phyloP scores from a whole-genome alignment of 2,797 vertebrate genomes.

The Enteromius argenteus region DNA sequence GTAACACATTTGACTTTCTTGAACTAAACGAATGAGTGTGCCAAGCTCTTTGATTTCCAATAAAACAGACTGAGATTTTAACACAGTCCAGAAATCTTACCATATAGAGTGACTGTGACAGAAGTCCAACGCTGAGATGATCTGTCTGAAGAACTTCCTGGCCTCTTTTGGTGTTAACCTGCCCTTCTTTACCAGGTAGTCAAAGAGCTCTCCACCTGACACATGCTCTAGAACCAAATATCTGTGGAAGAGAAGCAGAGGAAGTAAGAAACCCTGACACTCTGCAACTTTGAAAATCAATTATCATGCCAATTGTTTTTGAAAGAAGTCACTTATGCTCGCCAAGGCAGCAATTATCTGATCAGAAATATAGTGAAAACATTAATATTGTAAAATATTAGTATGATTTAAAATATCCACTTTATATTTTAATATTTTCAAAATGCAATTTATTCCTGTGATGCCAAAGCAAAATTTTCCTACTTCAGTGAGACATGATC shows the following conservation, averaged over 20 bases:
- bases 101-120: slow-evolving; percentile 99
- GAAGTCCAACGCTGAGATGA: slow-evolving; percentile 98
- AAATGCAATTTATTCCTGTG: neutral
- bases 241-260: slow-evolving; percentile 69
- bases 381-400: neutral
- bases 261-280: neutral
- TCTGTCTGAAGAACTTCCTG: slow-evolving; percentile 99
- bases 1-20: slow-evolving; percentile 36
- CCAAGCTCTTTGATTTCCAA: neutral
- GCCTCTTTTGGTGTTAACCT: slow-evolving; percentile 97
- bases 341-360: neutral
- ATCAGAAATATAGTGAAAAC: neutral
- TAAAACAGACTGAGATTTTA: neutral
- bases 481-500: neutral
- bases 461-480: too few relatives aligned
- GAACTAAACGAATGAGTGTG: neutral
- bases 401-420: too few relatives aligned
- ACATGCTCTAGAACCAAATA: slow-evolving; percentile 98
- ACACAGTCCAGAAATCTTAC: slow-evolving; percentile 71
- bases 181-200: slow-evolving; percentile 98
- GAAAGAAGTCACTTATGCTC: too few relatives aligned
- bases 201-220: slow-evolving; percentile 96
- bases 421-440: neutral
- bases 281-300: neutral
- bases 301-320: neutral